Evolutionary conservation across 2,888 invertebrate genomes (phyloP), one percentile per base, ranked within the genome.

Genomic region (Ochropacha duplaris): DNA sequence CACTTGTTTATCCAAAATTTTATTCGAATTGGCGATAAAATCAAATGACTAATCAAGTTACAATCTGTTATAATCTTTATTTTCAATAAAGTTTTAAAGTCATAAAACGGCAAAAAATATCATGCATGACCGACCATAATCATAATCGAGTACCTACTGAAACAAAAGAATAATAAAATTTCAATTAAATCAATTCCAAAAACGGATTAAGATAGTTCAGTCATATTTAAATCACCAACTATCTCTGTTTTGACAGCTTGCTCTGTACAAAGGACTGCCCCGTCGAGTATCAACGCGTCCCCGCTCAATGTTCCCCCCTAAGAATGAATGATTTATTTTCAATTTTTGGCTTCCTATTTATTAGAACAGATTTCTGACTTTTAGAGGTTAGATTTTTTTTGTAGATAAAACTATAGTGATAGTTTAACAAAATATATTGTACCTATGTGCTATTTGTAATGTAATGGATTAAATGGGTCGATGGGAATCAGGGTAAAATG

Each of bases 241-340:
- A 89, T 90, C 88, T 86, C 79, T 90, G 87, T 89, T 88, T 81
- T 88, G 80, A 77, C 87, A 90, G 87, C 61, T 70, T 80, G 71
- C 79, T 81, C 85, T 81, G 81, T 81, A 84, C 81, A 84, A 83
- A 80, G 79, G 77, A 71, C 74, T 67, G 44, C 65, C 66, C 74
- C 75, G 64, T 71, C 73, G 76, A 79, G 80, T 81, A 87, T 84
- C 81, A 82, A 73, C 76, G 73, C 73, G 71, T 69, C 69, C 67
- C 64, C 71, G 71, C 67, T 68, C 58, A 36, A 50, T 71, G 64
- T 69, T 76, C 75, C 78, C 87, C 85, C 85, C 79, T 71, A 69
- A 67, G 71, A 68, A 75, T 74, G 77, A 78, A 86, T 88, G 86
- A 91, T 91, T 90, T 88, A 90, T 90, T 88, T 90, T 89, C 89